Base-by-base conservation (phyloP, 2,888 invertebrate genomes). In the Clitarchus hookeri region DNA sequence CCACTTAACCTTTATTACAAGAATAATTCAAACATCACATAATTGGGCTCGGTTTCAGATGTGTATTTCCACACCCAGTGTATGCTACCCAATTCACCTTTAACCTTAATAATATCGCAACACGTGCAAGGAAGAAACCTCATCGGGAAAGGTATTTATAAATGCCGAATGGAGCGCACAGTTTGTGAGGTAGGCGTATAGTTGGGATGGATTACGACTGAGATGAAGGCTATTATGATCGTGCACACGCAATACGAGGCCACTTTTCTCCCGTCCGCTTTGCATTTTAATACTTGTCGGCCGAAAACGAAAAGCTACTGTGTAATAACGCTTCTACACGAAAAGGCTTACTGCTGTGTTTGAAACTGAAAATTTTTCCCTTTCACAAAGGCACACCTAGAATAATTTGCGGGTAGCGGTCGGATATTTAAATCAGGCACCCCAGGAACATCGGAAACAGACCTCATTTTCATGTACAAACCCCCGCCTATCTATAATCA, bases 381-480 rank as follows among this genome's bases (percentile, higher is more conserved):
- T 19, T 65, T 19, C 65, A 23, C 65, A 23, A 65, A 65, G 65
- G 65, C n/a, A 23, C 65, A 65, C 65, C 12, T 65, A 65, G 65
- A 6, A 23, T 65, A 65, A 65, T 65, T 65, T 65, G 65, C 65
- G 16, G 65, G 19, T 65, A 65, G 65, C 65, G 23, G 65, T 65
- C n/a, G 23, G 65, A 65, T 65, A 65, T 65, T 65, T 65, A 65
- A 65, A 65, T 65, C 65, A 65, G 65, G 65, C 65, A n/a, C 19
- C 65, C 23, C 65, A 16, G 23, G 65, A 12, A 65, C 65, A 19
- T 65, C 65, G 65, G 65, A 65, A 65, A 65, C 65, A 65, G 16
- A 65, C 65, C 65, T 65, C 65, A 65, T 65, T 65, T 65, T 65
- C 65, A 65, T 65, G 65, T 65, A 65, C 16, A 65, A 65, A 65